phyloP scores from a whole-genome alignment of 1,140 invertebrate species.

The Bombyx mandarina region DNA sequence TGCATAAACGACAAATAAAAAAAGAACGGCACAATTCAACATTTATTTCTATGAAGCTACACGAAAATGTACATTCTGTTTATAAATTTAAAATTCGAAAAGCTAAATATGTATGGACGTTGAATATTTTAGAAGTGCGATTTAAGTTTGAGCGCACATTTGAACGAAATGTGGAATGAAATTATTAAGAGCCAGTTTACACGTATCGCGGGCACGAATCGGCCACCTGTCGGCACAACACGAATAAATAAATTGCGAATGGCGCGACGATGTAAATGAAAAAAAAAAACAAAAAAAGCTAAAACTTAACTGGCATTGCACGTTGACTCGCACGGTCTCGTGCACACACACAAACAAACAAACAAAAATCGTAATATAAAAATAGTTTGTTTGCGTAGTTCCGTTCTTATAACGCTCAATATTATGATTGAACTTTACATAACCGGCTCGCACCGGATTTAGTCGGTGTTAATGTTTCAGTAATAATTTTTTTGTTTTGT shows the following conservation, averaged over 20 bases:
- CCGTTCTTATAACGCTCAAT: constrained; percentile 19
- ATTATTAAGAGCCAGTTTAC: constrained; percentile 29
- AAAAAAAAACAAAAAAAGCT: neutral
- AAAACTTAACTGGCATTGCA: neutral
- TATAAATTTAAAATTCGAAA: no score
- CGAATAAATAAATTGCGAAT: constrained; percentile 36
- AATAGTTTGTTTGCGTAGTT: no score
- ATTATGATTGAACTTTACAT: constrained; percentile 28
- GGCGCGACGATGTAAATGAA: constrained; percentile 23
- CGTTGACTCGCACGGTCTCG: constrained; percentile 2
- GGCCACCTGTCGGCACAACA: constrained; percentile 43
- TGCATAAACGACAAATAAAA: no score
- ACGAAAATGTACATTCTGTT: no score
- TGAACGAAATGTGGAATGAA: constrained; percentile 4
- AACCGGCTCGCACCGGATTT: constrained; percentile 16
- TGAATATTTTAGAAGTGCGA: no score
- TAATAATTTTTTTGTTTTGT: constrained; percentile 2
- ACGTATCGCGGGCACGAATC: constrained; percentile 28
- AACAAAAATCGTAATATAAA: no score
- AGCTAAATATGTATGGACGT: no score
- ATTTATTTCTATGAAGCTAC: no score
- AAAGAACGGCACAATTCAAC: no score
- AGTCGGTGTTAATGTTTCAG: neutral
- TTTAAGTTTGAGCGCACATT: no score
- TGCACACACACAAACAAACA: constrained; percentile 7